These are phyloP conservation scores for Anorthoa munda DNA, from an alignment of 2,888 invertebrate species.

Conservation along the genomic window DNA sequence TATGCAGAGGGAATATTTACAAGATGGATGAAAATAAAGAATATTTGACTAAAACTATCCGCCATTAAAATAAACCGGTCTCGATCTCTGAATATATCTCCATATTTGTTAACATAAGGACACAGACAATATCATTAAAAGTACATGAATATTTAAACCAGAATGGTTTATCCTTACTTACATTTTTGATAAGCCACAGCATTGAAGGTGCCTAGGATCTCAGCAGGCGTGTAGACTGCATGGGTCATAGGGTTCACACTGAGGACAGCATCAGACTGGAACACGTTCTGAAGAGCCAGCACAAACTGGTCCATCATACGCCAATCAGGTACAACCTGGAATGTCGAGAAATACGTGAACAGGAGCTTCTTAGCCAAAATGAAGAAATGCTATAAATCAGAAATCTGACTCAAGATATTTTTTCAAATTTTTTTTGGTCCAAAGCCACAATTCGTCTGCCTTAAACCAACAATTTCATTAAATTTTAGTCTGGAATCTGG, in stretches of 20 bases:
- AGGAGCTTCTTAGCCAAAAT: neutral
- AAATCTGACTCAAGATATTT: too few species aligned
- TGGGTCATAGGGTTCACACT: constrained; percentile 90
- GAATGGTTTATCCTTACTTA: constrained; percentile 70
- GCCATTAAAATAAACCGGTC: neutral
- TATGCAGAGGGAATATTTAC: too few species aligned
- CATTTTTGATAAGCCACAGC: constrained; percentile 92
- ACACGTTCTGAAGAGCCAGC: constrained; percentile 85
- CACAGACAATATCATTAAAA: too few species aligned
- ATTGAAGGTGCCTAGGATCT: constrained; percentile 90
- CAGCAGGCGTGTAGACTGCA: constrained; percentile 86
- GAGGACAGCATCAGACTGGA: constrained; percentile 86
- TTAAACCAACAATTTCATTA: neutral
- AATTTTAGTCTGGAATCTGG: neutral
- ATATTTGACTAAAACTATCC: too few species aligned
- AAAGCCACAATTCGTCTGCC: too few species aligned
- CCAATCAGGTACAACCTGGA: constrained; percentile 89
- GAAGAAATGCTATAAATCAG: neutral
- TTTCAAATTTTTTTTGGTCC: too few species aligned
- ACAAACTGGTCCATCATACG: constrained; percentile 91
- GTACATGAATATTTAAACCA: neutral
- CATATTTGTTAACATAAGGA: neutral
- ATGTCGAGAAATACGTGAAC: neutral
- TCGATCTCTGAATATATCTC: neutral
- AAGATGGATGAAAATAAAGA: neutral